Evolutionary conservation across 2,888 invertebrate genomes (phyloP).

Genomic region (Drepana falcataria): DNA sequence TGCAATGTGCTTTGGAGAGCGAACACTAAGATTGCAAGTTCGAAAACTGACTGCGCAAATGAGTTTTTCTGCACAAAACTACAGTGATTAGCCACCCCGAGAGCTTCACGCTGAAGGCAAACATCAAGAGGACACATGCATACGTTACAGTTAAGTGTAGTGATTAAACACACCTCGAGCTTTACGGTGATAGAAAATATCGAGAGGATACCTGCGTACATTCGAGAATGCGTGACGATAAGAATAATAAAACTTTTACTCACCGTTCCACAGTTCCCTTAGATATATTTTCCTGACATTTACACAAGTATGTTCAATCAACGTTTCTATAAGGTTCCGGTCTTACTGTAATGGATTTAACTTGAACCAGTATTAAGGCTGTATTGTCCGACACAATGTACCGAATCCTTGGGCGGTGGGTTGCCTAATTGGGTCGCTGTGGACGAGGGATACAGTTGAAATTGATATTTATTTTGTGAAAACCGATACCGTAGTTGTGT

Average conservation of each 20-base stretch:
- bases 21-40: no score
- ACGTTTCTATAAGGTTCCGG: not conserved
- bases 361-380: not conserved
- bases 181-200: no score
- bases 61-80: no score
- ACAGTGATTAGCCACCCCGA: no score
- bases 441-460: not conserved
- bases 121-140: no score
- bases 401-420: conserved; percentile 1
- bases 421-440: conserved; percentile 1
- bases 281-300: not conserved
- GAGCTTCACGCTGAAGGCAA: no score
- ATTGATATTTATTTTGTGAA: not conserved
- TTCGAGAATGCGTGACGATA: no score
- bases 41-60: no score
- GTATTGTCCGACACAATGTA: conserved; percentile 13
- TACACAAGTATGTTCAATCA: not conserved
- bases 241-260: not conserved
- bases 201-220: no score
- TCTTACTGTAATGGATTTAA: not conserved
- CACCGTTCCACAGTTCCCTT: not conserved
- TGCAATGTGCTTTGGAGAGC: no score
- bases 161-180: no score
- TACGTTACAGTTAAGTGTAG: no score
- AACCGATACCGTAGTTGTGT: not conserved